phyloP scores from a whole-genome alignment of 1,140 invertebrate genomes.

The fruit fly (Drosophila melanogaster) region Release_6_plus_ISO1_MT NC_004354.4:7530501-7531000 shows the following conservation, averaged over 20 bases:
- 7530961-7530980: slow-evolving; percentile 57
- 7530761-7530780: slow-evolving; percentile 76
- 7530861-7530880: not conserved
- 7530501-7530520: slow-evolving; percentile 81
- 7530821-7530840: slow-evolving; percentile 68
- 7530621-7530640: slow-evolving; percentile 8
- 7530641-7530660: not conserved
- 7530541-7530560: slow-evolving; percentile 74
- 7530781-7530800: slow-evolving; percentile 82
- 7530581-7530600: slow-evolving; percentile 77
- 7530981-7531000: slow-evolving; percentile 63
- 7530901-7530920: slow-evolving; percentile 11
- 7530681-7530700: slow-evolving; percentile 4
- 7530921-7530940: slow-evolving; percentile 2
- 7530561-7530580: slow-evolving; percentile 84
- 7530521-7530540: slow-evolving; percentile 79
- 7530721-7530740: slow-evolving; percentile 74
- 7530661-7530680: too few species aligned
- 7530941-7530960: slow-evolving; percentile 64
- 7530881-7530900: not conserved
- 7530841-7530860: not conserved
- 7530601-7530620: slow-evolving; percentile 13
- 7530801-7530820: slow-evolving; percentile 80
- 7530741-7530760: slow-evolving; percentile 69
- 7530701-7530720: slow-evolving; percentile 40